Conservation (phyloP, 2,797 vertebrate species). For the Malacoraja senta region DNA sequence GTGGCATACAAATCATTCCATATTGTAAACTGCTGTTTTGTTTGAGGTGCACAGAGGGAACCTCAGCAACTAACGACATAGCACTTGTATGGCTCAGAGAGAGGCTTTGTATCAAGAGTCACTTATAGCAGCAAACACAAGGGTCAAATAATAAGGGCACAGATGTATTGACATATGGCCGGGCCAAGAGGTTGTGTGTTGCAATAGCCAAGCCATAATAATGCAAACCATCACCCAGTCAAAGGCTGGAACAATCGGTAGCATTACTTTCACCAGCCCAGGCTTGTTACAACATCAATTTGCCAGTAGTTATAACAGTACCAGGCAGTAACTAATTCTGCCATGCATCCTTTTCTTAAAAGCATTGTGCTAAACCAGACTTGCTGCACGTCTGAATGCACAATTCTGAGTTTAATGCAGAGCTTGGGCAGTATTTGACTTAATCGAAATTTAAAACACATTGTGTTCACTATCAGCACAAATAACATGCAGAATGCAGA, state of each 20-base stretch:
- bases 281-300: neutral
- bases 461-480: slow-evolving; percentile 11
- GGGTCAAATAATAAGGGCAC: slow-evolving; percentile 18
- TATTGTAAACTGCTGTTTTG: neutral
- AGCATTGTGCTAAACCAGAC: neutral
- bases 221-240: neutral
- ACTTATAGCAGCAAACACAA: neutral
- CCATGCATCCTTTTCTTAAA: neutral
- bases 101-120: neutral
- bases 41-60: neutral
- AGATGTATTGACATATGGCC: neutral
- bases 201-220: neutral
- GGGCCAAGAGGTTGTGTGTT: neutral
- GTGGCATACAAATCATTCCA: neutral
- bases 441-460: neutral
- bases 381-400: neutral
- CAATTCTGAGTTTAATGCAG: neutral
- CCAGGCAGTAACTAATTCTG: neutral
- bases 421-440: neutral
- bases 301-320: neutral
- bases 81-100: neutral
- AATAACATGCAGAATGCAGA: neutral
- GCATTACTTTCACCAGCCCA: neutral
- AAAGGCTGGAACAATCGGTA: neutral
- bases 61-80: neutral